Base-by-base conservation (phyloP, 2,113 vertebrate genomes). In the Percopsis transmontana region DNA sequence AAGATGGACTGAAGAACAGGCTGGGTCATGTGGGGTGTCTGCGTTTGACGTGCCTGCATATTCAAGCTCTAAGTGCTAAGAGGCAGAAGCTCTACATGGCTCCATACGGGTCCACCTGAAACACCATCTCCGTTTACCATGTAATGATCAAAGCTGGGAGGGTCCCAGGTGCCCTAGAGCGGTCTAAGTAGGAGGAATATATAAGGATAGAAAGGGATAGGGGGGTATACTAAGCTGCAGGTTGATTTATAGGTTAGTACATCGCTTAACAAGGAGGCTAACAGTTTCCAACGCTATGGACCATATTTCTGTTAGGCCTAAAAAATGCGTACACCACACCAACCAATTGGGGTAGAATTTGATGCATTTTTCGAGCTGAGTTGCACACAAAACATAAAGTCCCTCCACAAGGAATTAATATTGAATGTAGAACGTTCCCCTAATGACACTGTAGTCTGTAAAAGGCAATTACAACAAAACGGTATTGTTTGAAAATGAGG, bases 311-410 rank as follows among this genome's bases (percentile, higher is more conserved):
- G 16, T 39, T 2, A 66, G 39, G 2, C 52, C 33, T 70, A 52
- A 70, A 61, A 72, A 71, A 69, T 66, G 57, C 65, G 67, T 73
- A 61, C 65, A 79, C 74, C 73, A 77, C 73, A 73, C 55, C 54
- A 44, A 75, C 59, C 72, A 75, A 75, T 73, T 76, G 68, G 58
- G 27, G 18, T 21, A 19, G 24, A 58, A 69, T 39, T 1, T 0
- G 63, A 74, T 80, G 23, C 63, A 53, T 75, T 88, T 73, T 47
- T 8, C 41, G 41, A 20, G 66, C 20, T 70, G 72, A 81, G 63
- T 58, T 60, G 73, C 51, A 33, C 19, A 1, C 19, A 15, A 58
- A 27, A 51, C 2, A 56, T 1, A 0, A 39, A 53, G 5, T 19
- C 60, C 52, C 19, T 23, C 51, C 33, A 44, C 14, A 64, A 76